phyloP scores from a whole-genome alignment of 2,113 vertebrate genomes.

The Phalacrocorax aristotelis region DNA sequence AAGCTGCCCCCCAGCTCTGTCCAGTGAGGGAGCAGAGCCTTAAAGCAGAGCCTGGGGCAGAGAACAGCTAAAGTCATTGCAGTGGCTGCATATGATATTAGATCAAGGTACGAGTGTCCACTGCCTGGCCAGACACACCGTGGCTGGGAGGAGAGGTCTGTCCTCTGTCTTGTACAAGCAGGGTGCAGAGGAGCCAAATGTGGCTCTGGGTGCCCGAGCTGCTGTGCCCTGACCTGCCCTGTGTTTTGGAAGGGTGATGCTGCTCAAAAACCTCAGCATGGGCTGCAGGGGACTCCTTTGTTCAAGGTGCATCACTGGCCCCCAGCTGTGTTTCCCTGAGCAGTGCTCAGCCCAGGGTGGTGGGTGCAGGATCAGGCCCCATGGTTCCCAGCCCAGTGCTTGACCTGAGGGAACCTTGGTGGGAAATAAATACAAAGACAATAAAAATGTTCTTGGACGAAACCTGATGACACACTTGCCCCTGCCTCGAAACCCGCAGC shows the following conservation, averaged over 20 bases:
- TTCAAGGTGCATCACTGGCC: fast-evolving
- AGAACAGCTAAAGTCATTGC: neutral
- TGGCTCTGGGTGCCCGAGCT: neutral
- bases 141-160: fast-evolving
- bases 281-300: neutral
- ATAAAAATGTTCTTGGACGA: neutral
- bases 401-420: neutral
- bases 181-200: neutral
- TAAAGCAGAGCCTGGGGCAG: neutral
- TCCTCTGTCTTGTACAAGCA: neutral
- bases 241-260: neutral
- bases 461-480: neutral
- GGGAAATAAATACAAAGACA: neutral
- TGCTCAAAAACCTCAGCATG: fast-evolving
- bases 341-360: neutral
- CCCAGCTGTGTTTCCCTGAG: neutral
- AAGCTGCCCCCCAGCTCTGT: too few species aligned
- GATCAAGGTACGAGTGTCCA: neutral
- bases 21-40: neutral
- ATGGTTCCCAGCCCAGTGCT: neutral
- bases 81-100: fast-evolving
- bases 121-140: neutral
- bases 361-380: neutral
- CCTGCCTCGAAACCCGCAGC: neutral
- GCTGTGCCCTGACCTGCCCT: neutral